Evolutionary conservation across 2,797 vertebrate genomes (phyloP), one percentile per base, ranked within the genome.

Genomic region (Sebastiscus albofasciatus): DNA sequence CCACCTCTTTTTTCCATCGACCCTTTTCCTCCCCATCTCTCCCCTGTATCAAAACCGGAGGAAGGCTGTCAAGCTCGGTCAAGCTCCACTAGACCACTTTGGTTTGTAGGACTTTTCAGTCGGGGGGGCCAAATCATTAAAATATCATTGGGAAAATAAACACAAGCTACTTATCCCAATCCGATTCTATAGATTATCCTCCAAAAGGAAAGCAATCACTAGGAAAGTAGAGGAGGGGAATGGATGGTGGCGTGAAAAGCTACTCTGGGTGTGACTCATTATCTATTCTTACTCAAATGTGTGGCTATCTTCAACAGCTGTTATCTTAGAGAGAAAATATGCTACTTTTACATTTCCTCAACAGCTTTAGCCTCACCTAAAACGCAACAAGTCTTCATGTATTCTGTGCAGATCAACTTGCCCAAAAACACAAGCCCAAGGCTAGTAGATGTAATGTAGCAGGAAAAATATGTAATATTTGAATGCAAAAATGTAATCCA

Each of bases 101-200:
- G 85, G 84, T 87, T 88, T 72, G 78, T 84, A 72, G 77, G 80
- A 89, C 79, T 88, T 88, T 89, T 76, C 56, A 52, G n/a, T 24
- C 24, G 24, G 24, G 24, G 36, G 36, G 69, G 64, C 29, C 39
- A 46, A 79, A 82, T 89, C 67, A 87, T 92, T 93, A 90, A 93
- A 93, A 92, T 90, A 93, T 93, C 80, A 93, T 90, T 91, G 87
- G 76, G 87, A 87, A 92, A 93, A 94, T 93, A 94, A 94, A 93
- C 85, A 93, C 92, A 93, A 94, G 92, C 92, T 93, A 79, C 93
- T 95, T 94, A 94, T 82, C 79, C 83, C 88, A 93, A 94, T 94
- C 92, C 89, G 89, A 94, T 94, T 93, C 87, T 70, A 89, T 87
- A 92, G 92, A 92, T 94, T 92, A 95, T 92, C 92, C 84, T 78